These are phyloP conservation scores for Chaetodon auriga DNA, from an alignment of 2,113 vertebrate species.

Conservation along the genomic window DNA sequence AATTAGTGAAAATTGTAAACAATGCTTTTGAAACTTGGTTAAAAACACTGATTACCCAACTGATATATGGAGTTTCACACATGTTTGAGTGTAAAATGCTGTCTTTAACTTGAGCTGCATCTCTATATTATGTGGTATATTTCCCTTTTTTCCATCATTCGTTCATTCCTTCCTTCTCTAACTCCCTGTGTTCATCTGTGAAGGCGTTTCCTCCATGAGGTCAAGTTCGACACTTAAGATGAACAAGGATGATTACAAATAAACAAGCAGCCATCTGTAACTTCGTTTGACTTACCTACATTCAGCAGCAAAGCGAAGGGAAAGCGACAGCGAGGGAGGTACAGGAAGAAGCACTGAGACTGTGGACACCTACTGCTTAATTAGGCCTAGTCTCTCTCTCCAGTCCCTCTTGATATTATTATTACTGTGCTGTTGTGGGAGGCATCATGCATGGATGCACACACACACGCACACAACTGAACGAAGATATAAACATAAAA, in stretches of 20 bases:
- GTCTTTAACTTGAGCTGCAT: neutral
- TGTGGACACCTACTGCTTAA: constrained; percentile 21
- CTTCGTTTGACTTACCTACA: neutral
- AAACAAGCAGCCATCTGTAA: neutral
- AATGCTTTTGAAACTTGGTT: neutral
- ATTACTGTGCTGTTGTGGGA: constrained; percentile 1
- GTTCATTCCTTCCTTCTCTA: neutral
- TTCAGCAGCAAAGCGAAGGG: neutral
- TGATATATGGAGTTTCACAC: neutral
- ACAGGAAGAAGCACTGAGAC: neutral
- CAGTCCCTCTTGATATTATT: neutral
- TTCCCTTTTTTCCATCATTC: neutral
- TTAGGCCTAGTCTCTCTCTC: neutral
- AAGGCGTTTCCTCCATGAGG: neutral
- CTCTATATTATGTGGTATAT: neutral
- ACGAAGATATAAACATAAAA: neutral
- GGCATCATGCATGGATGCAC: neutral
- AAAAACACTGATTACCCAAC: too few relatives aligned
- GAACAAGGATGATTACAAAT: neutral
- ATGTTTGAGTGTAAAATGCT: neutral
- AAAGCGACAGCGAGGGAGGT: neutral
- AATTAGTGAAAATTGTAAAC: neutral
- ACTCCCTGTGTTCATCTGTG: neutral
- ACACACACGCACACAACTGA: neutral
- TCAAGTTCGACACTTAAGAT: neutral